Conservation (phyloP, 2,888 invertebrate genomes). For the Galerucella pusilla region DNA sequence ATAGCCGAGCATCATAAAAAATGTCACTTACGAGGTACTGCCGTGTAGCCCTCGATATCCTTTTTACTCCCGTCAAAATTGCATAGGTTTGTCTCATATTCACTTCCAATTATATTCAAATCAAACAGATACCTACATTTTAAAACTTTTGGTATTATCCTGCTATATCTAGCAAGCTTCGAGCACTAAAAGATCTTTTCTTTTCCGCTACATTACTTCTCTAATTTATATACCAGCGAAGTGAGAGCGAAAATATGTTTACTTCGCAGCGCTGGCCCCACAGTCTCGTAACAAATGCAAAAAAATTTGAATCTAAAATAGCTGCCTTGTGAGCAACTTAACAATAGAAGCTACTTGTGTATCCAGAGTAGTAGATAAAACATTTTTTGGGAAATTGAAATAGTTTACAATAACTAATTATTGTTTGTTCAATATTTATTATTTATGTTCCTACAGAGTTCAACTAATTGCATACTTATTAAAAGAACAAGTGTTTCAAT, state of each 20-base stretch:
- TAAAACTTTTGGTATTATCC: neutral
- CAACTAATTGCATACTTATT: no score
- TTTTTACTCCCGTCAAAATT: no score
- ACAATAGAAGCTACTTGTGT: neutral
- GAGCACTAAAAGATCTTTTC: neutral
- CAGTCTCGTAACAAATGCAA: neutral
- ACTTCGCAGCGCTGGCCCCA: slow-evolving; percentile 8
- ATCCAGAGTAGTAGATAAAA: neutral
- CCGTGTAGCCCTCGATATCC: no score
- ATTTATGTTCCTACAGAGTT: no score
- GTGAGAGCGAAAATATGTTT: slow-evolving; percentile 14
- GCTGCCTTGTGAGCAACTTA: slow-evolving; percentile 6
- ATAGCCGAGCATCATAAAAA: no score
- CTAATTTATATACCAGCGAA: slow-evolving; percentile 5
- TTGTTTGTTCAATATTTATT: no score
- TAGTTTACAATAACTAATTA: no score
- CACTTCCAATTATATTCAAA: no score
- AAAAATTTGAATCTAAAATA: slow-evolving; percentile 15
- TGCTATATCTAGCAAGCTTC: neutral
- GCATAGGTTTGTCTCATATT: no score
- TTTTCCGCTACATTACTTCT: slow-evolving; percentile 1
- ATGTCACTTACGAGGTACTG: no score
- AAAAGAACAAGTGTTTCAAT: no score
- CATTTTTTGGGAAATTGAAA: neutral
- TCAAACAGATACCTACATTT: no score